Evolutionary conservation across 2,797 vertebrate genomes (phyloP).

Genomic region (Crenuchus spilurus): DNA sequence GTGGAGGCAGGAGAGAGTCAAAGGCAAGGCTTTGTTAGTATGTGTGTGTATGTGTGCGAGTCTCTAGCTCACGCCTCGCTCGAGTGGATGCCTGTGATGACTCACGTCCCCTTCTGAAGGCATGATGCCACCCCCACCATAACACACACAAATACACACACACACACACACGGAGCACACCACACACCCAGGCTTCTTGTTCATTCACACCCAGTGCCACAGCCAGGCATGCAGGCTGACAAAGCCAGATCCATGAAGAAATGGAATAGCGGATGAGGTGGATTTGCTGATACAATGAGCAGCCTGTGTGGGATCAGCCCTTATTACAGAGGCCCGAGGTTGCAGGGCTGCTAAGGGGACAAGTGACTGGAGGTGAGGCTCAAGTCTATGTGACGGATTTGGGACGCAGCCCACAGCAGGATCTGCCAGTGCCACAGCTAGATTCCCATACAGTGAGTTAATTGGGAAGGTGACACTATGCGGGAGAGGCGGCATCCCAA

Average conservation of each 20-base stretch:
- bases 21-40: conserved; percentile 5
- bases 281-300: conserved; percentile 33
- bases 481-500: conserved; percentile 12
- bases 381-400: conserved; percentile 22
- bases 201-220: conserved; percentile 17
- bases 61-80: conserved; percentile 30
- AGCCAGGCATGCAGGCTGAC: background rate
- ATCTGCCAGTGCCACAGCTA: background rate
- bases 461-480: conserved; percentile 11
- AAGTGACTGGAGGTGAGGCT: conserved; percentile 7
- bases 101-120: conserved; percentile 41
- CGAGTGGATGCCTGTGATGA: conserved; percentile 45
- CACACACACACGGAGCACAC: conserved; percentile 6
- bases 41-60: background rate
- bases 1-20: conserved; percentile 14
- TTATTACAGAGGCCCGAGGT: conserved; percentile 4
- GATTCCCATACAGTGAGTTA: conserved; percentile 2
- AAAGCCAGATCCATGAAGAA: conserved; percentile 12
- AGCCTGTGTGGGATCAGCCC: conserved; percentile 13
- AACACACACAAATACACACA: conserved; percentile 6
- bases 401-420: conserved; percentile 11
- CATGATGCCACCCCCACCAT: conserved; percentile 20
- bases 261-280: conserved; percentile 15
- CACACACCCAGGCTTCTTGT: conserved; percentile 2
- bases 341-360: conserved; percentile 7